Evolutionary conservation across 2,888 invertebrate genomes (phyloP).

Genomic region (Xestobium rufovillosum): DNA sequence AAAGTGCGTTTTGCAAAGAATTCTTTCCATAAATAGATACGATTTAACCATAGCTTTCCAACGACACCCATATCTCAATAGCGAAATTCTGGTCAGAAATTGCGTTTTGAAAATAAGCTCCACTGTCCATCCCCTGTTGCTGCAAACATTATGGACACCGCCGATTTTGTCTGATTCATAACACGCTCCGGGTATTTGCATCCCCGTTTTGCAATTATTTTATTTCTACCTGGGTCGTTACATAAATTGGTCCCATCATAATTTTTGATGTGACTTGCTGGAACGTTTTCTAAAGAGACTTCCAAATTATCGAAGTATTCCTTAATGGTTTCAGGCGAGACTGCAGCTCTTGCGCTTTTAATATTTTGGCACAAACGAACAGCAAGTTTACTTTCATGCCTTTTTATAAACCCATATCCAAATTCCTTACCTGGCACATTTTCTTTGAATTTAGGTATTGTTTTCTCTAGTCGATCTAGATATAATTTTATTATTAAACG

Average conservation of each 20-base stretch:
- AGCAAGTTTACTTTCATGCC: neutral
- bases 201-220: neutral
- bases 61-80: too few species aligned
- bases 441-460: neutral
- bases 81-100: too few species aligned
- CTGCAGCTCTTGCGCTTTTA: neutral
- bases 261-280: neutral
- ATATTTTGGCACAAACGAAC: neutral
- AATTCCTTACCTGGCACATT: neutral
- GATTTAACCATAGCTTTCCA: too few species aligned
- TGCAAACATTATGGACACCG: constrained; percentile 3
- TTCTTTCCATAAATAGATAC: too few species aligned
- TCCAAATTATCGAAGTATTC: neutral
- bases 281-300: neutral
- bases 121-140: too few species aligned
- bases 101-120: too few species aligned
- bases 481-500: neutral
- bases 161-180: neutral
- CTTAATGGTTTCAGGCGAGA: neutral
- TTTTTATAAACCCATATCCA: neutral
- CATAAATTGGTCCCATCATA: neutral
- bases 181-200: neutral
- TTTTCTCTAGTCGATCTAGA: neutral
- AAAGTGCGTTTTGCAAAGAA: too few species aligned
- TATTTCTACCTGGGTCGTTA: neutral